A percentile compares a stretch with the other conserved stretches of the same genome.
Conservation (phyloP, 2,113 vertebrate species). For the Oncorhynchus masou region DNA sequence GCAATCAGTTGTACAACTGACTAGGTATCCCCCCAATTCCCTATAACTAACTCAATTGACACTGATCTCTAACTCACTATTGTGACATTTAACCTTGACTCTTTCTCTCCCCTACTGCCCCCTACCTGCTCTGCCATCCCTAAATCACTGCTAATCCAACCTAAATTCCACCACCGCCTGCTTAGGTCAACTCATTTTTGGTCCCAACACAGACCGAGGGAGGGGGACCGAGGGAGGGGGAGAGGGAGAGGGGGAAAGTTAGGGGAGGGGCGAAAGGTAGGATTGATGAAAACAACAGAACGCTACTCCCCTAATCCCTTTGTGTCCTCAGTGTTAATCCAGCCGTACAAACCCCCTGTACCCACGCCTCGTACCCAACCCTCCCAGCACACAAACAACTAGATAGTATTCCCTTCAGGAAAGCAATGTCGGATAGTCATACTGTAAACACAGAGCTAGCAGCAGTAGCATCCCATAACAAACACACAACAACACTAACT, state of each 20-base stretch:
- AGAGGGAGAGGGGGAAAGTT: constrained; percentile 26
- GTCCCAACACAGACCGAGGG: constrained; percentile 13
- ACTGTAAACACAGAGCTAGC: background rate
- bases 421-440: background rate
- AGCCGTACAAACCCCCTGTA: constrained; percentile 23
- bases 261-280: constrained; percentile 39
- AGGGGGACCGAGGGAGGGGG: constrained; percentile 5
- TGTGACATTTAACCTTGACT: too few species aligned
- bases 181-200: constrained; percentile 37
- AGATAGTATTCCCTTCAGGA: too few species aligned
- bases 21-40: too few species aligned
- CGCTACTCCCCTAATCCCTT: constrained; percentile 70
- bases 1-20: too few species aligned
- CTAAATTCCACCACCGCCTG: background rate
- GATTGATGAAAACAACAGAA: constrained; percentile 75
- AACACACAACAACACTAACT: too few species aligned
- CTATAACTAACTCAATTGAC: too few species aligned
- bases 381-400: constrained; percentile 53
- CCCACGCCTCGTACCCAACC: constrained; percentile 25
- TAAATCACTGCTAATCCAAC: background rate
- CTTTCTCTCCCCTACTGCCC: too few species aligned
- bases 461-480: background rate
- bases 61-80: too few species aligned
- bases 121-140: too few species aligned
- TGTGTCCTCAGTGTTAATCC: constrained; percentile 73